Percentiles rank a stretch among this genome's conserved stretches.
Conservation (phyloP, 2,797 vertebrate species). For the Staurois parvus region DNA sequence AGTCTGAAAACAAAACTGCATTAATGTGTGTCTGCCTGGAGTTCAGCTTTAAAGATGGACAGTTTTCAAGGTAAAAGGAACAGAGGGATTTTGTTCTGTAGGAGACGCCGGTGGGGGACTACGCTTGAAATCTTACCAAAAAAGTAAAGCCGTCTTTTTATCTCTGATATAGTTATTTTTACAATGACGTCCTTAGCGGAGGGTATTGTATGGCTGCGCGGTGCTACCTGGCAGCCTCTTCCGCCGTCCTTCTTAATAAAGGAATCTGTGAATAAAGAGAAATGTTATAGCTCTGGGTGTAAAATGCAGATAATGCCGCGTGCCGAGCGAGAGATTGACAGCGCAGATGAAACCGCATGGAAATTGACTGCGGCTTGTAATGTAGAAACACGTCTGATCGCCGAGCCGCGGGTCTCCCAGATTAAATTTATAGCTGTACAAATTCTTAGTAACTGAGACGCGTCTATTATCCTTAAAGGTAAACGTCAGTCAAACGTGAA, state of each 20-base stretch:
- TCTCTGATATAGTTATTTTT: too few species aligned
- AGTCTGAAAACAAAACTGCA: too few species aligned
- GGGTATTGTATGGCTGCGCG: neutral
- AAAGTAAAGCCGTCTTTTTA: too few species aligned
- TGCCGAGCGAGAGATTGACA: slow-evolving; percentile 31
- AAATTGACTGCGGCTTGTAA: slow-evolving; percentile 42
- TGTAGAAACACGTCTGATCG: slow-evolving; percentile 13
- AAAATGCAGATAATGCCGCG: slow-evolving; percentile 44
- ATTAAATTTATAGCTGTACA: slow-evolving; percentile 33
- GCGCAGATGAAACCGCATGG: slow-evolving; percentile 14
- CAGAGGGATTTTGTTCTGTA: too few species aligned
- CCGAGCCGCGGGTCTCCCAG: neutral
- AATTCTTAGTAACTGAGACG: slow-evolving; percentile 1
- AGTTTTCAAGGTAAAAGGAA: too few species aligned
- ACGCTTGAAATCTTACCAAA: too few species aligned
- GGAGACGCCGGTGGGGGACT: too few species aligned
- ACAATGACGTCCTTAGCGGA: neutral
- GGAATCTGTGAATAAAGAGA: slow-evolving; percentile 25
- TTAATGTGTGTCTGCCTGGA: too few species aligned
- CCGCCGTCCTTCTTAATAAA: slow-evolving; percentile 2
- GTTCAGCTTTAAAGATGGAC: too few species aligned
- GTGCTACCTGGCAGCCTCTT: neutral
- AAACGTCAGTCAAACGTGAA: too few species aligned
- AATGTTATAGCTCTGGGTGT: slow-evolving; percentile 40
- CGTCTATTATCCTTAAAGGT: slow-evolving; percentile 35